These are phyloP conservation scores for Dendrocincla tyrannina DNA, from an alignment of 2,797 vertebrate genomes.

Conservation along the genomic window DNA sequence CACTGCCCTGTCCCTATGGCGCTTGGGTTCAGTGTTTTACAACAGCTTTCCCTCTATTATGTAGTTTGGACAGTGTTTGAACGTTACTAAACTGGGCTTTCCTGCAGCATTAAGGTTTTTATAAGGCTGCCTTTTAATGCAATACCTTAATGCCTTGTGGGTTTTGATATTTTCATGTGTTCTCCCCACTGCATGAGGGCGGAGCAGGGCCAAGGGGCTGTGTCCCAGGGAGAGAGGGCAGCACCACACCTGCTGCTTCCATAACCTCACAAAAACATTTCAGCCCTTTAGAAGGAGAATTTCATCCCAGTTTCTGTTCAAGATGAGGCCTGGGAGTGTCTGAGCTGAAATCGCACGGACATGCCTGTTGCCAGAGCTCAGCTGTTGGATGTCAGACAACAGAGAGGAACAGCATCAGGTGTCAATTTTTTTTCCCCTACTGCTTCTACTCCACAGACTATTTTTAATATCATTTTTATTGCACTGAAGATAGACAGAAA, in stretches of 20 bases:
- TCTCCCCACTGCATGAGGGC: fast-evolving
- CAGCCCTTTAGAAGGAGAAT: background rate
- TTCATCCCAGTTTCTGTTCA: background rate
- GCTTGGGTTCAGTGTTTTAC: background rate
- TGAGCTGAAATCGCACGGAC: background rate
- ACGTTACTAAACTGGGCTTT: background rate
- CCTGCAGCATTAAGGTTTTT: background rate
- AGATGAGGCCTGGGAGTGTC: background rate
- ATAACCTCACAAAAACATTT: background rate
- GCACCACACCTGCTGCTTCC: background rate
- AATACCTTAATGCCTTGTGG: background rate
- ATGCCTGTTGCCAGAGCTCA: slow-evolving; percentile 18
- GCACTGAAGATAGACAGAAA: slow-evolving; percentile 41
- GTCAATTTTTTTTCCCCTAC: background rate
- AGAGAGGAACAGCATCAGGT: slow-evolving; percentile 38
- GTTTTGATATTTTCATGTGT: background rate
- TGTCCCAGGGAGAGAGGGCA: background rate
- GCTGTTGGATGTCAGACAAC: slow-evolving; percentile 27
- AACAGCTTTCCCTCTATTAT: background rate
- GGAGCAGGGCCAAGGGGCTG: fast-evolving
- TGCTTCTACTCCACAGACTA: background rate
- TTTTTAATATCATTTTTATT: slow-evolving; percentile 59
- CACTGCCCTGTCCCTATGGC: background rate
- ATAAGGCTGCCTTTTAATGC: background rate
- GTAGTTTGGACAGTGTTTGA: background rate